phyloP scores from a whole-genome alignment of 1,140 invertebrate genomes.

The Tetranychus cinnabarinus region DNA sequence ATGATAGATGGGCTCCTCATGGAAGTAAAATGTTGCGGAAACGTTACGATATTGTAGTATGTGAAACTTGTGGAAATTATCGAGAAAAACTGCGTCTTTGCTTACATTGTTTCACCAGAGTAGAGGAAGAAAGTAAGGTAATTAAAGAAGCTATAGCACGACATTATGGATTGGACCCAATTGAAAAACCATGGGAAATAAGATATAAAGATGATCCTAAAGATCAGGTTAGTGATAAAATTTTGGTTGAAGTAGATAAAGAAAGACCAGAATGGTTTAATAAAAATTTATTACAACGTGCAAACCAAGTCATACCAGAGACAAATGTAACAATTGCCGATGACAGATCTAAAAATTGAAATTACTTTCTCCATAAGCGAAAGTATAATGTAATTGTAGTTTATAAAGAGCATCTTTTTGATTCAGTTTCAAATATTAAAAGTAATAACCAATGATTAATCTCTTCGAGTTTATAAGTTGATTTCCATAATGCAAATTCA shows the following conservation, averaged over 20 bases:
- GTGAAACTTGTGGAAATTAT: slow-evolving; percentile 51
- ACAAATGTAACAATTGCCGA: neutral
- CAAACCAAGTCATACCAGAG: neutral
- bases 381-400: no score
- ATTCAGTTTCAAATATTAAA: no score
- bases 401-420: no score
- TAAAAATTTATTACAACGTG: slow-evolving; percentile 48
- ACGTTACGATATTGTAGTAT: slow-evolving; percentile 45
- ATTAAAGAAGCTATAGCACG: slow-evolving; percentile 42
- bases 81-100: slow-evolving; percentile 48
- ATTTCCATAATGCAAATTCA: no score
- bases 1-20: slow-evolving; percentile 17
- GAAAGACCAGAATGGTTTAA: slow-evolving; percentile 49
- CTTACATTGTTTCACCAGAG: slow-evolving; percentile 54
- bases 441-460: no score
- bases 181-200: neutral
- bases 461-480: no score
- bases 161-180: slow-evolving; percentile 23
- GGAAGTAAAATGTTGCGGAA: slow-evolving; percentile 33
- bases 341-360: no score
- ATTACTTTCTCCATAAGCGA: no score
- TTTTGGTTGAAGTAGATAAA: slow-evolving; percentile 47
- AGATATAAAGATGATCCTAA: slow-evolving; percentile 44
- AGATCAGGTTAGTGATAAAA: slow-evolving; percentile 25
- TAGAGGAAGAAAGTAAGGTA: slow-evolving; percentile 47